phyloP scores from a whole-genome alignment of 1,140 invertebrate genomes.

The Bombus superbus region DNA sequence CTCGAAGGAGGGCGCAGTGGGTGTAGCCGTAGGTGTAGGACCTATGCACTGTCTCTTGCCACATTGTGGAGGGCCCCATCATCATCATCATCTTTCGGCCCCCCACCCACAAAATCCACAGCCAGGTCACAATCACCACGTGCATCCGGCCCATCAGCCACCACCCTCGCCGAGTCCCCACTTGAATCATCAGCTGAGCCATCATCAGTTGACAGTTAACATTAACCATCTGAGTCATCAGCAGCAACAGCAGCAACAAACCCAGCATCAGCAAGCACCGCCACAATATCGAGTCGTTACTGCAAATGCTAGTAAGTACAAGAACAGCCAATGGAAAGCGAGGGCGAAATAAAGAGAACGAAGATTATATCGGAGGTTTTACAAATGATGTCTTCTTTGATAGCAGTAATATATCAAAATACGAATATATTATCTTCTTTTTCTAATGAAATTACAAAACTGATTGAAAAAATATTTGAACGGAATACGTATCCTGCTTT shows the following conservation, averaged over 20 bases:
- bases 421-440: too few species aligned
- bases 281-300: slow-evolving; percentile 77
- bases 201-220: slow-evolving; percentile 77
- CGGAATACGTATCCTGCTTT: neutral
- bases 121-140: slow-evolving; percentile 74
- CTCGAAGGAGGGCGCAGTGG: slow-evolving; percentile 78
- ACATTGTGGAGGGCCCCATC: slow-evolving; percentile 76
- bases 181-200: slow-evolving; percentile 74
- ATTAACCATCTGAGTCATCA: slow-evolving; percentile 75
- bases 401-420: too few species aligned
- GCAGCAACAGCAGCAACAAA: slow-evolving; percentile 73
- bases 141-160: slow-evolving; percentile 77
- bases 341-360: neutral
- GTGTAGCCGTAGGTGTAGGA: slow-evolving; percentile 75
- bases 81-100: slow-evolving; percentile 74
- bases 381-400: neutral
- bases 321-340: neutral
- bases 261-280: slow-evolving; percentile 62
- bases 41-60: slow-evolving; percentile 78
- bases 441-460: neutral
- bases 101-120: slow-evolving; percentile 77
- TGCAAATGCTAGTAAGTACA: slow-evolving; percentile 76
- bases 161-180: slow-evolving; percentile 77
- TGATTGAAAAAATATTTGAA: neutral
- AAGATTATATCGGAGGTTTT: neutral